Evolutionary conservation across 2,888 invertebrate species (phyloP).

Genomic region (Troides aeacus): DNA sequence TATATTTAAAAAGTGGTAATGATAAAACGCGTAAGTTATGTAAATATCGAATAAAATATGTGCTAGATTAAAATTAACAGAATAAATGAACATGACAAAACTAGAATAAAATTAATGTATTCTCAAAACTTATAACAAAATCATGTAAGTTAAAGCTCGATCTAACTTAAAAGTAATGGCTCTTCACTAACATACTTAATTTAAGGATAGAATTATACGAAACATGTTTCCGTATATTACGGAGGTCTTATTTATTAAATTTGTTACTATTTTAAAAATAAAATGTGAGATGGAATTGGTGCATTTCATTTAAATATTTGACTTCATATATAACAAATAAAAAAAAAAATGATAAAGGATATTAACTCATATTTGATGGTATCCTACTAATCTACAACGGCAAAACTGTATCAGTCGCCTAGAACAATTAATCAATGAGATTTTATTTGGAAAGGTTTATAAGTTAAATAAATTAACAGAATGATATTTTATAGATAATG

Average conservation of each 20-base stretch:
- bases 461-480: no score
- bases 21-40: slow-evolving; percentile 10
- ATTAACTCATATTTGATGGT: not conserved
- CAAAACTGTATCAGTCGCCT: no score
- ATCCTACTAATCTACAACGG: not conserved
- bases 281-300: slow-evolving; percentile 37
- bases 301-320: slow-evolving; percentile 1
- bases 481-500: no score
- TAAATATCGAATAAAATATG: slow-evolving; percentile 14
- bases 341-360: no score
- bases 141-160: slow-evolving; percentile 18
- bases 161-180: slow-evolving; percentile 20
- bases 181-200: slow-evolving; percentile 24
- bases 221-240: slow-evolving; percentile 66
- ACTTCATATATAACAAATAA: no score
- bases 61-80: not conserved
- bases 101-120: slow-evolving; percentile 39
- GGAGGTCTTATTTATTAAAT: slow-evolving; percentile 65
- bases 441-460: no score
- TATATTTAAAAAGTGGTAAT: slow-evolving; percentile 31
- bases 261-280: slow-evolving; percentile 64
- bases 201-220: slow-evolving; percentile 32
- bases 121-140: slow-evolving; percentile 15
- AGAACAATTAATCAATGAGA: no score
- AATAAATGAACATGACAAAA: slow-evolving; percentile 62